A percentile compares a stretch with the other conserved stretches of the same genome.
These are phyloP conservation scores for Plectrocnemia conspersa DNA, from an alignment of 1,140 invertebrate species.

Conservation along the genomic window DNA sequence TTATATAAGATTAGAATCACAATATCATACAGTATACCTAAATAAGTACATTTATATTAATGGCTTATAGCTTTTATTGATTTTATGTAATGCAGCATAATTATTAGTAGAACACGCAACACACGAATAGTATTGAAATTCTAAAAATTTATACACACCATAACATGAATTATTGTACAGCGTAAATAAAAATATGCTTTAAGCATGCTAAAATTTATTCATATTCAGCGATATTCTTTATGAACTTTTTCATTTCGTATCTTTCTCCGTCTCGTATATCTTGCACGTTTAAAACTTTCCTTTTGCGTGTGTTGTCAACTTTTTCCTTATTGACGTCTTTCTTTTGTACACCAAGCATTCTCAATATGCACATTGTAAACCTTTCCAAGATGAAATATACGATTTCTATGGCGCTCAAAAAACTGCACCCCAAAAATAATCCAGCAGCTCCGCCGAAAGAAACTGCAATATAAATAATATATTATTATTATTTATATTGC, in stretches of 20 bases:
- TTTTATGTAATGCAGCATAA: no score
- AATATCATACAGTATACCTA: no score
- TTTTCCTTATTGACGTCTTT: not conserved
- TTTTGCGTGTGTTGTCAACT: not conserved
- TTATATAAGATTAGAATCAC: no score
- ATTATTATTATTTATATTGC: not conserved
- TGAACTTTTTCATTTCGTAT: slow-evolving; percentile 9
- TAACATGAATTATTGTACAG: no score
- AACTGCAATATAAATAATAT: slow-evolving; percentile 38
- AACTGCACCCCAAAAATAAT: slow-evolving; percentile 56
- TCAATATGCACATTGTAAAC: not conserved
- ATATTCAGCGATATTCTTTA: slow-evolving; percentile 13
- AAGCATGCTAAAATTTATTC: slow-evolving; percentile 3
- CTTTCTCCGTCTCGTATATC: not conserved
- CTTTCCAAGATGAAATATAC: slow-evolving; percentile 49
- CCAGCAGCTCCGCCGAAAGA: slow-evolving; percentile 57
- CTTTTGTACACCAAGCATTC: slow-evolving; percentile 1
- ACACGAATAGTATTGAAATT: no score
- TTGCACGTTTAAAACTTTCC: not conserved
- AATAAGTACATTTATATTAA: no score
- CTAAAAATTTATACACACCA: no score
- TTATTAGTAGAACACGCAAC: no score
- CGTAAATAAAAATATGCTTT: no score
- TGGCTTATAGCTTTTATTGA: no score
- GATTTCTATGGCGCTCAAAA: slow-evolving; percentile 57